Percentiles rank a stretch among this genome's conserved stretches.
Evolutionary conservation across 2,888 invertebrate genomes (phyloP).

Genomic region (Lycaena phlaeas): DNA sequence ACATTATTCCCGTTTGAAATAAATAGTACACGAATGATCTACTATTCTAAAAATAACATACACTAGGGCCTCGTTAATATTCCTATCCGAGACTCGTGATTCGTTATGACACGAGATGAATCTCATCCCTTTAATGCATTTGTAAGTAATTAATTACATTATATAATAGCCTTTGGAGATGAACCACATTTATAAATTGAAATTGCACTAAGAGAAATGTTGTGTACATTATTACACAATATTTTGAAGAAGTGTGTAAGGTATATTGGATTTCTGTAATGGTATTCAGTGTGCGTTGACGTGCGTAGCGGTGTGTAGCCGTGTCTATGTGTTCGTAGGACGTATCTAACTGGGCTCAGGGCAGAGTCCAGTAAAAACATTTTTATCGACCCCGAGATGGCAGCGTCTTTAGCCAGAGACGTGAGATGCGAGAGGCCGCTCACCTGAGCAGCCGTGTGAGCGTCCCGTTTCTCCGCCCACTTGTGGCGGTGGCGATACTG

Average conservation of each 20-base stretch:
- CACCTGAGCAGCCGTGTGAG: constrained; percentile 60
- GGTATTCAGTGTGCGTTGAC: background rate
- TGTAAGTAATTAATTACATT: background rate
- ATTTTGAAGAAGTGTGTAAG: background rate
- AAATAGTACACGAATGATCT: too few relatives aligned
- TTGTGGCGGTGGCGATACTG: constrained; percentile 53
- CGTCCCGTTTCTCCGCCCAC: constrained; percentile 59
- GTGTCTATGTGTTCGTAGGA: background rate
- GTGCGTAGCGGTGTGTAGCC: background rate
- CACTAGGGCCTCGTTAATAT: too few relatives aligned
- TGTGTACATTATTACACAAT: background rate
- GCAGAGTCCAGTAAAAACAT: constrained; percentile 19
- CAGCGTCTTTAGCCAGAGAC: constrained; percentile 45
- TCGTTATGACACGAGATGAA: constrained; percentile 1
- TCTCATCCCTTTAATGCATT: background rate
- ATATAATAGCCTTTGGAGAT: background rate
- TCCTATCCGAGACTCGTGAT: background rate
- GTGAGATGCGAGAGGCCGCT: constrained; percentile 54
- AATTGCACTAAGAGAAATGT: too few relatives aligned
- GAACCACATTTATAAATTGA: too few relatives aligned
- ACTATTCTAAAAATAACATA: too few relatives aligned
- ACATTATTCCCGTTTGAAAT: too few relatives aligned
- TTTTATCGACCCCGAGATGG: constrained; percentile 60
- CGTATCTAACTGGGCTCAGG: background rate
- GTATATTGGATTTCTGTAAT: background rate